Evolutionary conservation across 2,797 vertebrate species (phyloP).

Genomic region (Ctenopoma multispine): DNA sequence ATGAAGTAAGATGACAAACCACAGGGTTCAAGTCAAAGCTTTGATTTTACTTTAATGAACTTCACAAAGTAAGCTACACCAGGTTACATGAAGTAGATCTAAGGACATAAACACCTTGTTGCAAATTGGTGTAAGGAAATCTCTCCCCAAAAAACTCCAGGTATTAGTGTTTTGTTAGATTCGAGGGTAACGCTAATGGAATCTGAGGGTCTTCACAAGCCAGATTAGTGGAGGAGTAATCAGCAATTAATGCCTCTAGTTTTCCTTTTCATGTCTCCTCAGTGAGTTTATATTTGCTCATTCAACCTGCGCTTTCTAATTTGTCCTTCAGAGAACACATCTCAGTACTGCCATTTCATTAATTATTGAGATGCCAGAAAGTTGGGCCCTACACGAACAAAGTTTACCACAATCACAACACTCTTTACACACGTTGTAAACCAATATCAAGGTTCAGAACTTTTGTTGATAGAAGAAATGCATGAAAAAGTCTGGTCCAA

Average conservation of each 20-base stretch:
- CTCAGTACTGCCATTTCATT: constrained; percentile 51
- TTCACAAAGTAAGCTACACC: constrained; percentile 44
- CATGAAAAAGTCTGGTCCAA: constrained; percentile 7
- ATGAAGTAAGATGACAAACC: constrained; percentile 59
- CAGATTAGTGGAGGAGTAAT: constrained; percentile 57
- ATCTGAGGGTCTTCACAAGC: constrained; percentile 49
- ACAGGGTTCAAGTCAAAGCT: constrained; percentile 45
- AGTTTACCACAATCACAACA: constrained; percentile 32
- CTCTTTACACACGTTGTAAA: constrained; percentile 8
- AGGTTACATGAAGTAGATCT: constrained; percentile 56
- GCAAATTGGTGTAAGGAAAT: constrained; percentile 51
- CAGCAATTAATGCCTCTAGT: constrained; percentile 48
- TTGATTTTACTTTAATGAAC: constrained; percentile 66
- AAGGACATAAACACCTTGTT: constrained; percentile 71
- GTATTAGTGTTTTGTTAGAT: constrained; percentile 53
- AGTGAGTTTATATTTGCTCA: constrained; percentile 35
- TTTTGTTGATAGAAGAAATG: constrained; percentile 26
- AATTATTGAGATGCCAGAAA: constrained; percentile 59
- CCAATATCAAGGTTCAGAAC: constrained; percentile 17
- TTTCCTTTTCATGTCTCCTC: constrained; percentile 36
- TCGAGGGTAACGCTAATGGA: constrained; percentile 64
- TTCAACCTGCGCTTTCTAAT: constrained; percentile 42
- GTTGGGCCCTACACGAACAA: constrained; percentile 28
- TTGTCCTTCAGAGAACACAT: constrained; percentile 66
- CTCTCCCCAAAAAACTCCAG: constrained; percentile 35